Evolutionary conservation across 2,797 vertebrate species (phyloP).

Genomic region (Toxotes lorentzi): DNA sequence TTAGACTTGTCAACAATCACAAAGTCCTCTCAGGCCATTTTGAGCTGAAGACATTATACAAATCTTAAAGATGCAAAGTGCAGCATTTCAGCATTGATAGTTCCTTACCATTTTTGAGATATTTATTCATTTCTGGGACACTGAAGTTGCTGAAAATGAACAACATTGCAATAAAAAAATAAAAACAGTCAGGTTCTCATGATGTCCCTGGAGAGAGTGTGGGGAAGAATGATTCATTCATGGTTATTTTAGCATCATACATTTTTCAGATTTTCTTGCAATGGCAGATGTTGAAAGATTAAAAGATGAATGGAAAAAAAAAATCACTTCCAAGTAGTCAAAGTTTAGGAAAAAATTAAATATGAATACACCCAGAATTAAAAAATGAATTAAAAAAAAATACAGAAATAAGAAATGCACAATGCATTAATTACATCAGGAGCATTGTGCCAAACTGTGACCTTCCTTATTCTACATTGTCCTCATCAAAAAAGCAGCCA

Average conservation of each 20-base stretch:
- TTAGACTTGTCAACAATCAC: constrained; percentile 30
- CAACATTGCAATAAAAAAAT: no score
- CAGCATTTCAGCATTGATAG: background rate
- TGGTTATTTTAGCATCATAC: background rate
- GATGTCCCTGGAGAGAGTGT: background rate
- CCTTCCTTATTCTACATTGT: background rate
- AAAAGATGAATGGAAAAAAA: background rate
- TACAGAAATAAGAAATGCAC: background rate
- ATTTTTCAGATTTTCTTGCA: background rate
- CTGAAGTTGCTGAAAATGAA: background rate
- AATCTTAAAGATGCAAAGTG: constrained; percentile 7
- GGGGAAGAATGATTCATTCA: background rate
- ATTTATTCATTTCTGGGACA: background rate
- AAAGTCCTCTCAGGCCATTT: constrained; percentile 15
- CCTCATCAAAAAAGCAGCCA: background rate
- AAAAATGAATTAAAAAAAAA: no score
- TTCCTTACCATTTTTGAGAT: background rate
- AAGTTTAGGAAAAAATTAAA: background rate
- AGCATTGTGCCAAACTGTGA: background rate
- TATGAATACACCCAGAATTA: background rate
- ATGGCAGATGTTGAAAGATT: background rate
- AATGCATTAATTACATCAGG: background rate
- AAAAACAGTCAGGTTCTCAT: background rate
- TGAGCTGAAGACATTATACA: background rate
- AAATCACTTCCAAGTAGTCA: background rate